A percentile compares a stretch with the other conserved stretches of the same genome.
These are phyloP conservation scores for Pristionchus mayeri DNA, from an alignment of 2,888 invertebrate genomes.

Conservation along the genomic window DNA sequence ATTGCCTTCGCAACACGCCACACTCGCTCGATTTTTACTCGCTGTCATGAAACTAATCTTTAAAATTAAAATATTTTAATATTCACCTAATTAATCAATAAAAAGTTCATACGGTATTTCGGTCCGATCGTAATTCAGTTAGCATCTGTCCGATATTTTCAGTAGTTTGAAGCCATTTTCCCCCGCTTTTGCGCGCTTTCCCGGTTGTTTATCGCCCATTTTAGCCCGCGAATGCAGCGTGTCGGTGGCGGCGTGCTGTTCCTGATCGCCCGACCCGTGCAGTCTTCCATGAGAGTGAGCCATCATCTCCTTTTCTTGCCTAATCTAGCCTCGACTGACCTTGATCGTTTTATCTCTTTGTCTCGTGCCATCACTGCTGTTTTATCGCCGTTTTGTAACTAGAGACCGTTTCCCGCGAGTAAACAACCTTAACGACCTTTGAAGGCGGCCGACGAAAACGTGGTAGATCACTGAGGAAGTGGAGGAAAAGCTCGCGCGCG, in stretches of 20 bases:
- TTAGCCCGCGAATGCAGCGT: slow-evolving; percentile 42
- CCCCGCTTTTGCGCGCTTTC: not conserved
- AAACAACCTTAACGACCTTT: not conserved
- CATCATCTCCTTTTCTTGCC: not conserved
- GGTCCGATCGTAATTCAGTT: not conserved
- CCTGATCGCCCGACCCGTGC: not conserved
- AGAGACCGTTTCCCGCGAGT: no score
- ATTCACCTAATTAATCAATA: not conserved
- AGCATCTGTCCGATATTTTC: slow-evolving; percentile 5
- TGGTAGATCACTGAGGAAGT: not conserved
- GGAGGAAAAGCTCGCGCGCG: not conserved
- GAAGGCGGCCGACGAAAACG: not conserved
- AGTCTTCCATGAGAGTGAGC: slow-evolving; percentile 40
- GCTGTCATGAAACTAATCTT: not conserved
- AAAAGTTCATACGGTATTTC: not conserved
- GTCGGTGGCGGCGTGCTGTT: slow-evolving; percentile 10
- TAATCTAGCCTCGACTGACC: not conserved
- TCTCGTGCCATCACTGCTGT: slow-evolving; percentile 21
- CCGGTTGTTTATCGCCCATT: not conserved
- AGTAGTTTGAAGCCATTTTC: not conserved
- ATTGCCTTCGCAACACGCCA: slow-evolving; percentile 5
- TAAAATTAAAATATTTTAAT: not conserved
- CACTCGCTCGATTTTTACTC: not conserved
- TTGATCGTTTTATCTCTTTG: not conserved
- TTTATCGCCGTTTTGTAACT: no score